Conservation (phyloP, 2,888 invertebrate genomes). For the Macrosoma leucophasiata region DNA sequence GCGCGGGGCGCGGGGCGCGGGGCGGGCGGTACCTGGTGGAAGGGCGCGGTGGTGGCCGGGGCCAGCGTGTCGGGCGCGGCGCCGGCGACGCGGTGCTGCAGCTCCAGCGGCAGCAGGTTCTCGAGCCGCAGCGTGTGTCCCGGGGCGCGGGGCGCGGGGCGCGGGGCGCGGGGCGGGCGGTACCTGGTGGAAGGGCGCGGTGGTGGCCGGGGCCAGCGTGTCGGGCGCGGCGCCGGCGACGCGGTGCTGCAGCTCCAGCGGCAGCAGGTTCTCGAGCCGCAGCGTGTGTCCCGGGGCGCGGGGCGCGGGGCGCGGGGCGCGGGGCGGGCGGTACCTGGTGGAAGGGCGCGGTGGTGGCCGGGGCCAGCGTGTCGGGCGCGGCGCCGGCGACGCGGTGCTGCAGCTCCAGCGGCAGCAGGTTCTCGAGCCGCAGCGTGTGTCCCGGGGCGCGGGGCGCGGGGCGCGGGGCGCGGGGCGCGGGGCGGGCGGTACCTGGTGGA, state of each 20-base stretch:
- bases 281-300: no score
- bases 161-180: no score
- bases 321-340: no score
- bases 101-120: slow-evolving; percentile 91
- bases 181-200: slow-evolving; percentile 59
- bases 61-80: slow-evolving; percentile 41
- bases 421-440: slow-evolving; percentile 88
- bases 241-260: slow-evolving; percentile 83
- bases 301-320: no score
- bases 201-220: slow-evolving; percentile 50
- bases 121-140: slow-evolving; percentile 87
- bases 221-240: slow-evolving; percentile 32
- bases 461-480: no score
- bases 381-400: slow-evolving; percentile 68
- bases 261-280: slow-evolving; percentile 90
- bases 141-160: no score
- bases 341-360: slow-evolving; percentile 54
- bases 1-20: no score
- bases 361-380: slow-evolving; percentile 43
- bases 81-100: slow-evolving; percentile 75
- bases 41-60: slow-evolving; percentile 51
- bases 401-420: slow-evolving; percentile 90
- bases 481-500: slow-evolving; percentile 53
- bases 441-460: no score
- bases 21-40: slow-evolving; percentile 66